Conservation (phyloP, 23 tunicate species). For the Halocynthia roretzi region DNA sequence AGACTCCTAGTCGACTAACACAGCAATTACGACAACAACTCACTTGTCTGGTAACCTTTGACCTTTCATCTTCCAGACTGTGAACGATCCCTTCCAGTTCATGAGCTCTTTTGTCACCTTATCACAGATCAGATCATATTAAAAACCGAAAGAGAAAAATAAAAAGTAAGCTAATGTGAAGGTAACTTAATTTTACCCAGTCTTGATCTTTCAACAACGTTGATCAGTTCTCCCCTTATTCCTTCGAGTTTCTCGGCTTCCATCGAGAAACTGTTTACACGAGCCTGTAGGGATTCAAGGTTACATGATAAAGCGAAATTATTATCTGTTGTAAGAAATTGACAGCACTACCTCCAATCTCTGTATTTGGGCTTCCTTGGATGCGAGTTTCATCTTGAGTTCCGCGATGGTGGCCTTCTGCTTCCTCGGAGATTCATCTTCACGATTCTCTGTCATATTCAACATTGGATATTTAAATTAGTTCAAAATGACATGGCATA, state of each 20-base stretch:
- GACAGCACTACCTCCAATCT: slow-evolving; percentile 42
- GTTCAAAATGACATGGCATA: background rate
- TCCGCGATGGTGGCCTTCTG: slow-evolving; percentile 42
- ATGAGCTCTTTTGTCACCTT: slow-evolving; percentile 50
- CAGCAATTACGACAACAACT: background rate
- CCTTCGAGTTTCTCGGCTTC: slow-evolving; percentile 44
- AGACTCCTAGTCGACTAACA: too few species aligned
- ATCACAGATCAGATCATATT: background rate
- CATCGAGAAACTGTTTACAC: slow-evolving; percentile 17
- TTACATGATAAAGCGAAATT: background rate
- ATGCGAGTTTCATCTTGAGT: slow-evolving; percentile 40
- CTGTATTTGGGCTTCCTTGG: slow-evolving; percentile 59
- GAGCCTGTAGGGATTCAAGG: slow-evolving; percentile 20
- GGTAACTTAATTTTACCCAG: slow-evolving; percentile 15
- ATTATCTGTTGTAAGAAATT: background rate
- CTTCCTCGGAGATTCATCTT: slow-evolving; percentile 38
- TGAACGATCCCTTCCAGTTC: slow-evolving; percentile 60
- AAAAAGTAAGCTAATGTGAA: background rate
- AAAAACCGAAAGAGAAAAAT: background rate
- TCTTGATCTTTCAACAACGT: slow-evolving; percentile 39
- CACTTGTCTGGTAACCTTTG: slow-evolving; percentile 38
- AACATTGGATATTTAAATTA: background rate
- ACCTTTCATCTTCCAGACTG: slow-evolving; percentile 51
- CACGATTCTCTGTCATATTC: slow-evolving; percentile 7
- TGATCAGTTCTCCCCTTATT: slow-evolving; percentile 42